These are phyloP conservation scores for Hyla sarda DNA, from an alignment of 2,113 vertebrate species.

Conservation along the genomic window DNA sequence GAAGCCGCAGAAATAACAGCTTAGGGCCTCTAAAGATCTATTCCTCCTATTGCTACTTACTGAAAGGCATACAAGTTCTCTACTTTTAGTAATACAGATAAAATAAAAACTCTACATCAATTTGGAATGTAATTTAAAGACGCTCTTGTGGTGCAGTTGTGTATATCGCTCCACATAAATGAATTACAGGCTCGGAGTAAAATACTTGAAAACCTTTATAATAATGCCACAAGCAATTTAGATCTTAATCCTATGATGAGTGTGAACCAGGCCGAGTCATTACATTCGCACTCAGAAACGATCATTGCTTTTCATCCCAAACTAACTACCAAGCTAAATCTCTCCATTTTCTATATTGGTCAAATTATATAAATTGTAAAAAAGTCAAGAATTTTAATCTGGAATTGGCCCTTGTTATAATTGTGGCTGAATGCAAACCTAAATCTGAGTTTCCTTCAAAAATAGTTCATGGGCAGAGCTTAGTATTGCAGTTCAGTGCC, in stretches of 20 bases:
- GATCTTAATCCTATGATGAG: constrained; percentile 6
- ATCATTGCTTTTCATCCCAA: background rate
- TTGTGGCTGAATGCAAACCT: background rate
- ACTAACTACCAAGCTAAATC: background rate
- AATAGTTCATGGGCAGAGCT: background rate
- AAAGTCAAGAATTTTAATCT: background rate
- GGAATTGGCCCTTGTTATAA: background rate
- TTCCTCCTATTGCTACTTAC: background rate
- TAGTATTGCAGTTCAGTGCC: no score
- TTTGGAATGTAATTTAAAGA: background rate
- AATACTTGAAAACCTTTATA: constrained; percentile 2
- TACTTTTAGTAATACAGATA: background rate
- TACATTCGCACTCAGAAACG: background rate
- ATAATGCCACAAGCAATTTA: background rate
- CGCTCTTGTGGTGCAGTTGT: background rate
- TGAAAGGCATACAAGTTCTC: background rate
- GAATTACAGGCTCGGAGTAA: background rate
- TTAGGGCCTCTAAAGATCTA: background rate
- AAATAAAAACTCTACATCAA: background rate
- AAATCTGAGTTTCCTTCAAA: background rate
- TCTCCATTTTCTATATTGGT: background rate
- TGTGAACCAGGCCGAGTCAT: background rate
- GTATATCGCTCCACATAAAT: background rate
- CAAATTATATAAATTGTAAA: background rate
- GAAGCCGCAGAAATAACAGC: background rate